phyloP scores from a whole-genome alignment of 2,888 invertebrate species.

The Corbicula japonica region DNA sequence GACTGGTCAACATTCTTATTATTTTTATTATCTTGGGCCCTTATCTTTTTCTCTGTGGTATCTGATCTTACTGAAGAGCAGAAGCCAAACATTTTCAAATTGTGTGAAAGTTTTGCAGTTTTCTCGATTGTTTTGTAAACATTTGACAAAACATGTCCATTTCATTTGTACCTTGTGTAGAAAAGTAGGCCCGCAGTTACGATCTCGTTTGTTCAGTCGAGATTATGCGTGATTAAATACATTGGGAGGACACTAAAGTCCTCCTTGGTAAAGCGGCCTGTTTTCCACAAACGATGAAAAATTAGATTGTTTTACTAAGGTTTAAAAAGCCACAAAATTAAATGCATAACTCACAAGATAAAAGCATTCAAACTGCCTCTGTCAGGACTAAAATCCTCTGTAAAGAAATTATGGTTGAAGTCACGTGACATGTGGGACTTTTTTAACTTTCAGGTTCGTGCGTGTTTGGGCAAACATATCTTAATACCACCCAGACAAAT shows the following conservation, averaged over 20 bases:
- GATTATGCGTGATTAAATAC: constrained; percentile 55
- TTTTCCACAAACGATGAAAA: constrained; percentile 59
- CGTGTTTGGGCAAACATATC: constrained; percentile 57
- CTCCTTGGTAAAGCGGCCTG: constrained; percentile 50
- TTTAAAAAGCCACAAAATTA: constrained; percentile 45
- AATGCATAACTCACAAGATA: constrained; percentile 50
- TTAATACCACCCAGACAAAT: constrained; percentile 54
- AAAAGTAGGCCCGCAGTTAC: constrained; percentile 44
- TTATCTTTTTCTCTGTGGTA: constrained; percentile 1
- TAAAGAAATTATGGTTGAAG: neutral
- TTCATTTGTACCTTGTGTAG: constrained; percentile 37
- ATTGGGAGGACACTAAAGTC: constrained; percentile 57
- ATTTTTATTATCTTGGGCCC: too few relatives aligned
- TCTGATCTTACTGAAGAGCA: constrained; percentile 49
- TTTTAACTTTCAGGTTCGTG: constrained; percentile 43
- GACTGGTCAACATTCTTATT: too few relatives aligned
- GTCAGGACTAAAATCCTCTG: constrained; percentile 12
- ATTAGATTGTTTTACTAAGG: constrained; percentile 52
- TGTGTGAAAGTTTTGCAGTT: constrained; percentile 69
- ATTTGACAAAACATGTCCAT: constrained; percentile 65
- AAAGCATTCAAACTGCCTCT: constrained; percentile 18
- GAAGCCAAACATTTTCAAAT: constrained; percentile 66
- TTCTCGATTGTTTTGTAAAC: constrained; percentile 65
- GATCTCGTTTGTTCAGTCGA: constrained; percentile 49
- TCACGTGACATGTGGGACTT: constrained; percentile 17